Percentiles rank a stretch among this genome's conserved stretches.
phyloP scores from a whole-genome alignment of 2,113 vertebrate species.

The Ciconia boyciana region DNA sequence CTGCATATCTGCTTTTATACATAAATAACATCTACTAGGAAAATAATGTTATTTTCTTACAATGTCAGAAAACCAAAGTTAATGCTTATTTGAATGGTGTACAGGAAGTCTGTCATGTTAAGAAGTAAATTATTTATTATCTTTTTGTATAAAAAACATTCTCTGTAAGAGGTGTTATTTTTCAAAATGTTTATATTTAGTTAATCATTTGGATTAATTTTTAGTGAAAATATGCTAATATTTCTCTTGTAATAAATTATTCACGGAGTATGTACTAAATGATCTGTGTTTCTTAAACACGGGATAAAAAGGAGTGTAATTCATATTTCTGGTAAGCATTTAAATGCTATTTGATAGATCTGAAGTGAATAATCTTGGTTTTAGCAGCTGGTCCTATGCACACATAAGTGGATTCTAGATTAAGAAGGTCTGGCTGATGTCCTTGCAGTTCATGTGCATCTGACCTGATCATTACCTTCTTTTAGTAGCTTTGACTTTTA shows the following conservation, averaged over 20 bases:
- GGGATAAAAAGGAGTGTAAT: background rate
- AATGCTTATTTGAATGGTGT: background rate
- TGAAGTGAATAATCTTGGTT: background rate
- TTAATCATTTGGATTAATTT: background rate
- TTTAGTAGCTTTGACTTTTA: background rate
- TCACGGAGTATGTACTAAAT: background rate
- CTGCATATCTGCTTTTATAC: background rate
- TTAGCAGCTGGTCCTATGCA: background rate
- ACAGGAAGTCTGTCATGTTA: background rate
- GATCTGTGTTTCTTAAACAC: background rate
- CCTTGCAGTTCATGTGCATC: background rate
- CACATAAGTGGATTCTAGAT: background rate
- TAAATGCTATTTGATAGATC: background rate
- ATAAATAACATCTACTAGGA: background rate
- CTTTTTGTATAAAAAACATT: background rate
- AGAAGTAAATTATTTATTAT: background rate
- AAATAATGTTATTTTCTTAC: background rate
- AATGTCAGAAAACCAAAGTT: background rate
- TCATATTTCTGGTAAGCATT: background rate
- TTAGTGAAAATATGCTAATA: background rate
- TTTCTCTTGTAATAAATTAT: conserved; percentile 29
- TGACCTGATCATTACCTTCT: background rate
- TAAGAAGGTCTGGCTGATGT: background rate
- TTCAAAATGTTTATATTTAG: background rate
- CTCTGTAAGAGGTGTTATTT: background rate